Evolutionary conservation across 2,797 vertebrate species (phyloP).

Genomic region (Coccyzus lansbergi): DNA sequence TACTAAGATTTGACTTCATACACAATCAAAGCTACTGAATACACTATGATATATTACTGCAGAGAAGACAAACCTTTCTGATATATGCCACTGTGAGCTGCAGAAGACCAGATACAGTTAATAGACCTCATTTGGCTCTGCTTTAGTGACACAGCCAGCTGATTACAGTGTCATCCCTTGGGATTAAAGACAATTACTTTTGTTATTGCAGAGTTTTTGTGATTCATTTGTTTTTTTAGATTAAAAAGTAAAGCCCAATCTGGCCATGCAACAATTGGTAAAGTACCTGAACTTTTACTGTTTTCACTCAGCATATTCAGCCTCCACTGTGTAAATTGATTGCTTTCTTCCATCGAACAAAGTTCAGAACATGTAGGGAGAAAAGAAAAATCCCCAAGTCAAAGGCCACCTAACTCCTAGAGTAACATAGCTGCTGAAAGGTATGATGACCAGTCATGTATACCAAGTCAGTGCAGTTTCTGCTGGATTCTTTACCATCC

Average conservation of each 20-base stretch:
- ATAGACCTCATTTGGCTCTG: background rate
- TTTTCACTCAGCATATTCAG: background rate
- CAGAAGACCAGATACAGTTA: background rate
- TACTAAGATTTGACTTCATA: conserved; percentile 6
- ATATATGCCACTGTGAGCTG: background rate
- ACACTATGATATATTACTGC: background rate
- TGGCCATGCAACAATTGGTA: background rate
- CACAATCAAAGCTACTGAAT: conserved; percentile 26
- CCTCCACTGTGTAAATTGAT: background rate
- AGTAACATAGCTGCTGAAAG: background rate
- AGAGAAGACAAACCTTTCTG: background rate
- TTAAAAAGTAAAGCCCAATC: background rate
- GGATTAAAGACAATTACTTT: background rate
- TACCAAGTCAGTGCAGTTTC: background rate
- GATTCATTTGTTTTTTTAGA: background rate
- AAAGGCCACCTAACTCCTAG: background rate
- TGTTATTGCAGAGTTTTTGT: background rate
- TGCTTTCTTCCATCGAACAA: background rate
- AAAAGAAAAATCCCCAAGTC: background rate
- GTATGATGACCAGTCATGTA: background rate
- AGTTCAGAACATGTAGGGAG: background rate
- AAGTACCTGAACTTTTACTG: background rate
- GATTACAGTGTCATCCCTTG: background rate
- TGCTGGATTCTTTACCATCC: background rate
- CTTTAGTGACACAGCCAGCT: background rate